A percentile compares a stretch with the other conserved stretches of the same genome.
These are phyloP conservation scores for Cantharis rufa DNA, from an alignment of 2,888 invertebrate genomes.

Conservation along the genomic window DNA sequence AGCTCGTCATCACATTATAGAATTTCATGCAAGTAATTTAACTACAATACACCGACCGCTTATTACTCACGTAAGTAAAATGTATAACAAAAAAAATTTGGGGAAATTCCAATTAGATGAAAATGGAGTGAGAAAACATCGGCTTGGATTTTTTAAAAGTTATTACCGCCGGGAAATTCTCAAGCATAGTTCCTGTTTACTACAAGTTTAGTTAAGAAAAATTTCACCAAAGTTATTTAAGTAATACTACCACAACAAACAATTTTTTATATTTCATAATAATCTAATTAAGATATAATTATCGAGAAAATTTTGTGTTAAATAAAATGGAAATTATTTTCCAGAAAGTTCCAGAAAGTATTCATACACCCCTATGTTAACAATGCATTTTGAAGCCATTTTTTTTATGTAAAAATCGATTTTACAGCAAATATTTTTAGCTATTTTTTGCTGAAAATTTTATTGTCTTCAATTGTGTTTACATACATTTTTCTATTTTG, in stretches of 20 bases:
- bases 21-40: background rate
- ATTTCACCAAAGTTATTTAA: background rate
- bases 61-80: background rate
- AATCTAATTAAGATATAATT: too few species aligned
- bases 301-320: background rate
- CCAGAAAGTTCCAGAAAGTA: too few species aligned
- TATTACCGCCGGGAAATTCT: background rate
- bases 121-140: background rate
- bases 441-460: too few species aligned
- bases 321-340: background rate
- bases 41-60: background rate
- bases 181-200: background rate
- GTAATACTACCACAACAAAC: background rate
- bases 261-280: background rate
- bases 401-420: too few species aligned
- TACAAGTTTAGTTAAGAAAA: background rate
- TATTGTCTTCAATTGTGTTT: too few species aligned
- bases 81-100: background rate
- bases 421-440: too few species aligned
- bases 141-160: background rate
- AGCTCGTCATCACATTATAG: background rate
- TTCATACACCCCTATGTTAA: too few species aligned
- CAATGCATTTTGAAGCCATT: too few species aligned
- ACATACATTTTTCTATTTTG: too few species aligned
- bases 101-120: background rate